Conservation (phyloP, 2,113 vertebrate species). For the Microcebus lehilahytsara region DNA sequence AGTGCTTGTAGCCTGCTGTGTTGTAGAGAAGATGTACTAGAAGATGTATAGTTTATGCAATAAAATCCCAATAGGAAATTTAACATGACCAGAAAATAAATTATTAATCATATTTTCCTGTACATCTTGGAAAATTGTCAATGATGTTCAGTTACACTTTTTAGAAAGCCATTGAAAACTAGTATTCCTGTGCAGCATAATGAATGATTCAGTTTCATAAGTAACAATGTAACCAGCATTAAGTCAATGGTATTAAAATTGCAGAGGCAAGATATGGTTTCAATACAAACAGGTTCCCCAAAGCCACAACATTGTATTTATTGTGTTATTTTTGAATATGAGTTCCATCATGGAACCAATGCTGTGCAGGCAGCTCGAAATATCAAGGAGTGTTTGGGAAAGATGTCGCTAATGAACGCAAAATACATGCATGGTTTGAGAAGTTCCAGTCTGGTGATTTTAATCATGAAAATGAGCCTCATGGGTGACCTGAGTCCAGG, state of each 20-base stretch:
- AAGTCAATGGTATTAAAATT: neutral
- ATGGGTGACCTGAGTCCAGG: too few species aligned
- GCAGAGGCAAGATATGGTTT: neutral
- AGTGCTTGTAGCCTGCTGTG: neutral
- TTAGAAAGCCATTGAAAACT: neutral
- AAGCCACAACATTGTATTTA: neutral
- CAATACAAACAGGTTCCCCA: neutral
- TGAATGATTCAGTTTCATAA: neutral
- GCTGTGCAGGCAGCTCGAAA: too few species aligned
- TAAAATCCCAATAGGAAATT: neutral
- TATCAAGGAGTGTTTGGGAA: too few species aligned
- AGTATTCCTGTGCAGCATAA: neutral
- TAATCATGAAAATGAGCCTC: too few species aligned
- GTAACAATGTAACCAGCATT: neutral
- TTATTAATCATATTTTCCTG: slow-evolving; percentile 17
- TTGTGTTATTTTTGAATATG: too few species aligned
- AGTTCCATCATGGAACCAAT: too few species aligned
- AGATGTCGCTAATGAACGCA: too few species aligned
- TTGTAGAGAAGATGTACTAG: neutral
- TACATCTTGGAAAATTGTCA: neutral
- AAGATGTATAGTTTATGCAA: neutral
- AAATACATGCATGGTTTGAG: too few species aligned
- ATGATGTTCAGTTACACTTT: neutral
- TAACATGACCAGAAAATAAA: neutral
- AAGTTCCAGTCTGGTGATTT: too few species aligned